These are phyloP conservation scores for Mus pahari DNA, from an alignment of 2,113 vertebrate species.

Conservation along the genomic window DNA sequence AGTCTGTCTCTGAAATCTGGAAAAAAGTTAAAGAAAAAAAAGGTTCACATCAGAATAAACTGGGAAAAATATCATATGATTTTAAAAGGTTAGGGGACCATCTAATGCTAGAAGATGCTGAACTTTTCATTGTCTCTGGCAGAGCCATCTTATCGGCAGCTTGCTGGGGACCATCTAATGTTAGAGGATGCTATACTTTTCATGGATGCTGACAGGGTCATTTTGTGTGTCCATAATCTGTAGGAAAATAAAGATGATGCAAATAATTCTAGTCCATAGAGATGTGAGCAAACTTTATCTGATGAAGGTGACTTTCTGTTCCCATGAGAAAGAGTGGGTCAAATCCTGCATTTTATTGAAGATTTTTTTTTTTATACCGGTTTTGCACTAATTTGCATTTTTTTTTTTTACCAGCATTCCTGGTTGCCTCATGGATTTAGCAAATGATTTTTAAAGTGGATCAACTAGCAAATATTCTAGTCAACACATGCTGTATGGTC, in stretches of 20 bases:
- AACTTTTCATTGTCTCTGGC: not conserved
- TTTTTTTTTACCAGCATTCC: not conserved
- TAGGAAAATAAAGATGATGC: not conserved
- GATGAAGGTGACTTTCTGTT: not conserved
- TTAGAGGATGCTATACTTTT: not conserved
- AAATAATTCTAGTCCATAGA: constrained; percentile 17
- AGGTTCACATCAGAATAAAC: not conserved
- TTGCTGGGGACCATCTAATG: not conserved
- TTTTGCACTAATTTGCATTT: constrained; percentile 5
- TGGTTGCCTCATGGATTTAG: not conserved
- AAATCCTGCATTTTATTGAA: not conserved
- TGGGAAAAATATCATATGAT: not conserved
- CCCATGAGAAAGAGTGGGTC: not conserved
- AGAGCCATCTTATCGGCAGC: not conserved
- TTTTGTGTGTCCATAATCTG: not conserved
- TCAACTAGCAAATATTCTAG: not conserved
- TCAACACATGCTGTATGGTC: not conserved
- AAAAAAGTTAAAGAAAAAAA: not conserved
- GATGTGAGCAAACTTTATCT: not conserved
- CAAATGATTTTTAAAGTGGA: not conserved
- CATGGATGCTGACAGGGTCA: not conserved
- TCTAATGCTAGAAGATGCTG: not conserved
- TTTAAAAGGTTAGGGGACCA: constrained; percentile 20
- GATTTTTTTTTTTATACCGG: constrained; percentile 36
- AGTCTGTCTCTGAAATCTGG: not conserved